phyloP scores from a whole-genome alignment of 1,140 invertebrate species.

The Nephila pilipes region DNA sequence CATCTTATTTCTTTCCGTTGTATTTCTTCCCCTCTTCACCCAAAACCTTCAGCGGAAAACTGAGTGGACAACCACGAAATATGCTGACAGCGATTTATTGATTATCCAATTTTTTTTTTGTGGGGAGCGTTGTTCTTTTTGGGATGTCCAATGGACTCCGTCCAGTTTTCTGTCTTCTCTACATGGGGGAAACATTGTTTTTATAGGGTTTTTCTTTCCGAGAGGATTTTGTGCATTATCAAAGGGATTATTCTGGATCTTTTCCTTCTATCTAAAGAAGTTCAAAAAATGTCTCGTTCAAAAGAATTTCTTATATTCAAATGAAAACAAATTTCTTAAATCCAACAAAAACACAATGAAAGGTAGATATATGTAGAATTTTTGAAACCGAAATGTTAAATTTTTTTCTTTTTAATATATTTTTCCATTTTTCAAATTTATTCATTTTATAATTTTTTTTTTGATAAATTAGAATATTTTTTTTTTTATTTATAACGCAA shows the following conservation, averaged over 20 bases:
- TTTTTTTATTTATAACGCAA: too few relatives aligned
- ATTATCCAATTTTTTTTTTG: background rate
- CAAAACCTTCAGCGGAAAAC: background rate
- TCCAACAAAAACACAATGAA: too few relatives aligned
- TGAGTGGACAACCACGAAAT: background rate
- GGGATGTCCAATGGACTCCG: background rate
- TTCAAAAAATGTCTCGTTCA: background rate
- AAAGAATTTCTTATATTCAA: background rate
- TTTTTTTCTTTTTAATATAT: too few relatives aligned
- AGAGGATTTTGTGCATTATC: background rate
- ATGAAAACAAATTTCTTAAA: too few relatives aligned
- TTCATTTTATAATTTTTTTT: too few relatives aligned
- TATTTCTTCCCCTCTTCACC: background rate
- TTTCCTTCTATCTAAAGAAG: background rate
- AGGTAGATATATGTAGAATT: too few relatives aligned
- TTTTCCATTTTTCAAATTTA: too few relatives aligned
- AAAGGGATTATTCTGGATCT: background rate
- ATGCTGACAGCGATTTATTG: constrained; percentile 15
- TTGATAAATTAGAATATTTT: too few relatives aligned
- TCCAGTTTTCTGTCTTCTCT: background rate
- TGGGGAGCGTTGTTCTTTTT: background rate
- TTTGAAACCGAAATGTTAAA: too few relatives aligned
- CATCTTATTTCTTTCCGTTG: background rate
- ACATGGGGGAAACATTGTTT: background rate
- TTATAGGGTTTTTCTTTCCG: background rate